Evolutionary conservation across 2,888 invertebrate species (phyloP).

Genomic region (Pinctada fucata): DNA sequence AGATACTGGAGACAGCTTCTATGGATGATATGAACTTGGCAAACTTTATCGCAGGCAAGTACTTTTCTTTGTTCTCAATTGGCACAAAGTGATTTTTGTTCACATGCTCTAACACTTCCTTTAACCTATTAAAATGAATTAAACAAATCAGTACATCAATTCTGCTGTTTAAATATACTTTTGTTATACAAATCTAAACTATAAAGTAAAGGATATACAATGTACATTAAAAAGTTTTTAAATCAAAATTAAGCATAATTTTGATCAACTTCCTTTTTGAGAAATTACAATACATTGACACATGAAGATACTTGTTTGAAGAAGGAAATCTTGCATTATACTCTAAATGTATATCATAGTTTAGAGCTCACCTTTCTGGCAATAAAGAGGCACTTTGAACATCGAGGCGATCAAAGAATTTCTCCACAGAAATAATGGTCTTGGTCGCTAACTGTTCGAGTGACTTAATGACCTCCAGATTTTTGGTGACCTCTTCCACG

Average conservation of each 20-base stretch:
- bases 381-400: background rate
- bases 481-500: background rate
- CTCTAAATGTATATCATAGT: too few species aligned
- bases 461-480: background rate
- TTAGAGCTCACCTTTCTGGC: background rate
- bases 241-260: too few species aligned
- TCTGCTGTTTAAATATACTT: too few species aligned
- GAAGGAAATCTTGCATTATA: too few species aligned
- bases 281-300: too few species aligned
- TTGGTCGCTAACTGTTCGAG: background rate
- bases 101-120: background rate
- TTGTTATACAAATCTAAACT: too few species aligned
- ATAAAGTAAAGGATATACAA: too few species aligned
- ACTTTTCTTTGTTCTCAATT: background rate
- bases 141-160: too few species aligned
- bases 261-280: too few species aligned
- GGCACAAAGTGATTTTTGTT: background rate
- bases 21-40: constrained; percentile 1
- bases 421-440: background rate
- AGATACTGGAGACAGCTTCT: background rate
- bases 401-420: background rate
- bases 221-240: too few species aligned
- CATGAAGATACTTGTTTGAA: too few species aligned
- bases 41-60: background rate
- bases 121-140: background rate